Evolutionary conservation across 2,888 invertebrate genomes (phyloP), one percentile per base, ranked within the genome.

Genomic region (Agrochola lychnidis): DNA sequence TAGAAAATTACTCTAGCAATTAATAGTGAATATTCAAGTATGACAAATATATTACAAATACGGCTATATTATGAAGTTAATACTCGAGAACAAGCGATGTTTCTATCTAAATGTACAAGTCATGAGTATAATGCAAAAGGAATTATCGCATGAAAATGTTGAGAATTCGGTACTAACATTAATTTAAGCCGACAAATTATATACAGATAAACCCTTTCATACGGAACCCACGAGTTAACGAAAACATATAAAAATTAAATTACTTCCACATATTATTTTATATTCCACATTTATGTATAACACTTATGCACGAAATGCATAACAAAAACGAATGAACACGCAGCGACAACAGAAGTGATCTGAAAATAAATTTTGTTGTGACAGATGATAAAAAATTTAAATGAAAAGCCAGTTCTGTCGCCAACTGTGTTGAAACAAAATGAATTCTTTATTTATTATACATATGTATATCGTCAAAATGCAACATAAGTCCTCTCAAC

Each of bases 161-260:
- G 30, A 70, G 51, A 76, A 82, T 81, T 73, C 56, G 59, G 68
- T 70, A 69, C 68, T 84, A 81, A 69, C 22, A 79, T 36, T 72
- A 72, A 25, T 71, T 45, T 48, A 82, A 77, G 69, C 68, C 64
- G 76, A 78, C 74, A 85, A 88, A 70, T 81, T 87, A 85, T 86
- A 86, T 88, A 87, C 88, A 87, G 79, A 88, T 73, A 83, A 77
- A 82, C 68, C 64, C 45, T 78, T 78, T 71, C 56, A 86, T 69
- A 86, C 68, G 67, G 57, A 73, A 79, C 64, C 70, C 79, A 78
- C 53, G 12, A 73, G 72, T 67, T 73, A 87, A 79, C 80, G 61
- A 86, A 87, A 81, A 75, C 25, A 36, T 82, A 76, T 48, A 69
- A 78, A 86, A 86, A 80, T 73, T 82, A 82, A 82, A 85, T 76